Evolutionary conservation across 2,797 vertebrate species (phyloP).

Genomic region (Gymnocypris eckloni): DNA sequence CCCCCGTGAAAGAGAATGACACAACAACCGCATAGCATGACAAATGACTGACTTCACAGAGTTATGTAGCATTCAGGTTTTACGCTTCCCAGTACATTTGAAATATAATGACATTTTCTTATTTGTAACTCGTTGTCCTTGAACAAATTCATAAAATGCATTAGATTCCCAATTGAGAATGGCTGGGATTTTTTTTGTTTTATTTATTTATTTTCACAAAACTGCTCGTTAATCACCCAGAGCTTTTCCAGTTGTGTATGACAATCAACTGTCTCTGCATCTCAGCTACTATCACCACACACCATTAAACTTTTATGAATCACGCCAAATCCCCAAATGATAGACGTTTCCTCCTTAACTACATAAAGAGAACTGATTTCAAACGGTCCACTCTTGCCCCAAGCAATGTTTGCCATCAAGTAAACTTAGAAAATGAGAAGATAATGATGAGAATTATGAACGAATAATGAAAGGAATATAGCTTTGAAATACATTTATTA

Average conservation of each 20-base stretch:
- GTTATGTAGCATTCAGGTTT: slow-evolving; percentile 18
- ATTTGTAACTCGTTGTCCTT: slow-evolving; percentile 16
- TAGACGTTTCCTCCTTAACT: slow-evolving; percentile 52
- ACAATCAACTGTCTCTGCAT: slow-evolving; percentile 25
- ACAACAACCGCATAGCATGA: slow-evolving; percentile 11
- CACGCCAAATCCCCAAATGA: slow-evolving; percentile 48
- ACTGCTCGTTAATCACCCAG: not conserved
- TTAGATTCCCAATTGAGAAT: not conserved
- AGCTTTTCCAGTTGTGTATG: not conserved
- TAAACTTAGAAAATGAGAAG: slow-evolving; percentile 56
- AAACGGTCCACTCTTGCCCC: slow-evolving; percentile 60
- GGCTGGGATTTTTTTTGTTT: not conserved
- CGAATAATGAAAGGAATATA: not conserved
- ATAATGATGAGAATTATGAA: slow-evolving; percentile 55
- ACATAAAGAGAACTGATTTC: slow-evolving; percentile 55
- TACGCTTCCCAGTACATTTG: slow-evolving; percentile 3
- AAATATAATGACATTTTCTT: slow-evolving; percentile 27
- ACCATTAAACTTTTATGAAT: slow-evolving; percentile 47
- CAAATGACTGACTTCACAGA: slow-evolving; percentile 28
- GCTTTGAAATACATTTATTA: not conserved
- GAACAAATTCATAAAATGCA: not conserved
- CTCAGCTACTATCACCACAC: slow-evolving; percentile 35
- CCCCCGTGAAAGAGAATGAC: slow-evolving; percentile 21
- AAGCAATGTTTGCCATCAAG: slow-evolving; percentile 56
- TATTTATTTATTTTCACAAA: not conserved